phyloP scores from a whole-genome alignment of 2,888 invertebrate genomes.

The Hypsopygia costalis region DNA sequence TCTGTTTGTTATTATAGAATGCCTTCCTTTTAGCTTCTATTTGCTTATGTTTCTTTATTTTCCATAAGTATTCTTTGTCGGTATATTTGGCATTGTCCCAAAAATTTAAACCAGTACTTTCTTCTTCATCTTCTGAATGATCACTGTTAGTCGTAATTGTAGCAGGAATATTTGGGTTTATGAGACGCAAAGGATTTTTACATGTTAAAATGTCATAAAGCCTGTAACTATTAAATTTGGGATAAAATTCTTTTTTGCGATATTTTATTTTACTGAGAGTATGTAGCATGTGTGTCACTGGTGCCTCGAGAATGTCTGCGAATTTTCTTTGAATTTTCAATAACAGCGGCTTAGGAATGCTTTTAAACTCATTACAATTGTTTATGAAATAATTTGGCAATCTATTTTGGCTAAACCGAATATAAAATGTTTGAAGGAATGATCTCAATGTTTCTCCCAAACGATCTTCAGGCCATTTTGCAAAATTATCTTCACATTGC shows the following conservation, averaged over 20 bases:
- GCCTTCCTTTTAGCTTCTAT: slow-evolving; percentile 55
- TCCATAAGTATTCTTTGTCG: slow-evolving; percentile 75
- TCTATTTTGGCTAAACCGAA: slow-evolving; percentile 79
- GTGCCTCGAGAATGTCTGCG: slow-evolving; percentile 85
- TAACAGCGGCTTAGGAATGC: slow-evolving; percentile 83
- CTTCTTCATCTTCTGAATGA: slow-evolving; percentile 63
- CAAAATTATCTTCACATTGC: slow-evolving; percentile 87
- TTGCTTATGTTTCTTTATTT: slow-evolving; percentile 58
- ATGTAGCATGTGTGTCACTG: slow-evolving; percentile 84
- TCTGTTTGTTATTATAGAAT: slow-evolving; percentile 44
- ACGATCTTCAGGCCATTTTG: slow-evolving; percentile 87
- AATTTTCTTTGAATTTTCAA: slow-evolving; percentile 84
- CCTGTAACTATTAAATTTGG: slow-evolving; percentile 79
- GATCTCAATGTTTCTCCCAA: slow-evolving; percentile 84
- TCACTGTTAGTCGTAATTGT: slow-evolving; percentile 32
- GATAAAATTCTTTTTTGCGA: slow-evolving; percentile 82
- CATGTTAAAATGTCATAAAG: slow-evolving; percentile 81
- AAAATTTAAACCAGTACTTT: slow-evolving; percentile 51
- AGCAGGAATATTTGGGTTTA: slow-evolving; percentile 64
- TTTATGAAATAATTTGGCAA: slow-evolving; percentile 88
- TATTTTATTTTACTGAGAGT: slow-evolving; percentile 86
- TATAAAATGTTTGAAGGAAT: slow-evolving; percentile 83
- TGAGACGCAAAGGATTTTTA: slow-evolving; percentile 71
- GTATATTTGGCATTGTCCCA: slow-evolving; percentile 74
- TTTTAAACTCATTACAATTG: slow-evolving; percentile 86